Percentiles rank a stretch among this genome's conserved stretches.
Evolutionary conservation across 2,888 invertebrate species (phyloP).

Genomic region (Strigamia maritima): DNA sequence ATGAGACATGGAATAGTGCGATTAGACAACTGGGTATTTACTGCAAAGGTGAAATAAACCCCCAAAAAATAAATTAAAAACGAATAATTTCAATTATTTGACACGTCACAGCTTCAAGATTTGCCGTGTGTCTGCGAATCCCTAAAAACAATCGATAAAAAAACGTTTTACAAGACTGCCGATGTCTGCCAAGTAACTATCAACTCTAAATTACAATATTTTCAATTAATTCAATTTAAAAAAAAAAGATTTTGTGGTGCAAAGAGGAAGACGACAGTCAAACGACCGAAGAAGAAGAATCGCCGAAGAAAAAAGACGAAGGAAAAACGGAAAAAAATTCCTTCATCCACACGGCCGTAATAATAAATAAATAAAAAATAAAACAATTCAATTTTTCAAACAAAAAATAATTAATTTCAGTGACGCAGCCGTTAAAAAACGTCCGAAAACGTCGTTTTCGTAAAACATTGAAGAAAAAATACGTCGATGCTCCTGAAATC

Average conservation of each 20-base stretch:
- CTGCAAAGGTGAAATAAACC: slow-evolving; percentile 63
- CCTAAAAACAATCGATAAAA: slow-evolving; percentile 90
- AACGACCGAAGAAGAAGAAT: slow-evolving; percentile 60
- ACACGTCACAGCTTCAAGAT: slow-evolving; percentile 67
- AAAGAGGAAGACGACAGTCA: slow-evolving; percentile 74
- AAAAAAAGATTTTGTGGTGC: slow-evolving; percentile 69
- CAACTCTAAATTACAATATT: neutral
- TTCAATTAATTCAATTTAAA: slow-evolving; percentile 51
- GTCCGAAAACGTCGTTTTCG: slow-evolving; percentile 86
- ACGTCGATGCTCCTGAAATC: slow-evolving; percentile 94
- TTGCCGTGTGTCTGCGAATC: slow-evolving; percentile 89
- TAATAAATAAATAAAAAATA: neutral
- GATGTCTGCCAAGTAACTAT: slow-evolving; percentile 79
- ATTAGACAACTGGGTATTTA: slow-evolving; percentile 81
- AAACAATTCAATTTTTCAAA: slow-evolving; percentile 9
- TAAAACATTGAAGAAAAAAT: slow-evolving; percentile 93
- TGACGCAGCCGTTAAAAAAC: slow-evolving; percentile 94
- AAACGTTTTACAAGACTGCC: slow-evolving; percentile 95
- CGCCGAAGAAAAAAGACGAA: slow-evolving; percentile 44
- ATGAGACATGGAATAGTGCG: slow-evolving; percentile 83
- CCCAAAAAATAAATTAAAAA: neutral
- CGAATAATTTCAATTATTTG: neutral
- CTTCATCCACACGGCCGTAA: slow-evolving; percentile 83
- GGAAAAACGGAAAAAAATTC: slow-evolving; percentile 86
- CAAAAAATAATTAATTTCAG: slow-evolving; percentile 45